These are phyloP conservation scores for Liodrosophila aerea DNA, from an alignment of 2,888 invertebrate genomes.

Conservation along the genomic window DNA sequence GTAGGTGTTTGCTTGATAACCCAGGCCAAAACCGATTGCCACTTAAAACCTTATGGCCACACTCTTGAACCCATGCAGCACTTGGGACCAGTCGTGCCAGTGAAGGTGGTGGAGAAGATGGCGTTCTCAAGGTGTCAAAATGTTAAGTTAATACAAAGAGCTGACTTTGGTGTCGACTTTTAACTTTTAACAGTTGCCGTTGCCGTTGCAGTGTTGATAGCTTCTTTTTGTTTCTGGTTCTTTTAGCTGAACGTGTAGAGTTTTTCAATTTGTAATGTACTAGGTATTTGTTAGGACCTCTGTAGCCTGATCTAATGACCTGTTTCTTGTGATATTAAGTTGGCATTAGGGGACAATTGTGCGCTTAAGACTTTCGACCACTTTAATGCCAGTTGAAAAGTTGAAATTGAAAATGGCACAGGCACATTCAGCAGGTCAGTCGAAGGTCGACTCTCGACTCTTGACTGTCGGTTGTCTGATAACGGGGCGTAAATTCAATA, in stretches of 20 bases:
- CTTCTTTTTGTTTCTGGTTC: slow-evolving; percentile 15
- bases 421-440: slow-evolving; percentile 7
- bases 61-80: slow-evolving; percentile 56
- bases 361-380: slow-evolving; percentile 32
- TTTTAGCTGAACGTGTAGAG: slow-evolving; percentile 51
- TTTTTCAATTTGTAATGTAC: slow-evolving; percentile 70
- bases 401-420: slow-evolving; percentile 18
- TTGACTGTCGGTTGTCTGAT: slow-evolving; percentile 35
- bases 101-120: slow-evolving; percentile 7
- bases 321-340: slow-evolving; percentile 39
- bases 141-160: slow-evolving; percentile 72
- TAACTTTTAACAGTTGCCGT: slow-evolving; percentile 59
- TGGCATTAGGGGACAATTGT: slow-evolving; percentile 5
- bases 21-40: slow-evolving; percentile 69
- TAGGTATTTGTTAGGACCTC: slow-evolving; percentile 30
- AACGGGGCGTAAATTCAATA: slow-evolving; percentile 57
- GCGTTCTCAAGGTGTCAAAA: slow-evolving; percentile 63
- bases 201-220: slow-evolving; percentile 32
- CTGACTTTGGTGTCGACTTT: slow-evolving; percentile 67
- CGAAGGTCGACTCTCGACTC: slow-evolving; percentile 25
- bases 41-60: slow-evolving; percentile 69
- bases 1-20: slow-evolving; percentile 63
- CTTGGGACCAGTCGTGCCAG: slow-evolving; percentile 14
- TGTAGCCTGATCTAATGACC: slow-evolving; percentile 62
- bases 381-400: slow-evolving; percentile 30